These are phyloP conservation scores for Elachura formosa DNA, from an alignment of 2,113 vertebrate genomes.

Conservation along the genomic window DNA sequence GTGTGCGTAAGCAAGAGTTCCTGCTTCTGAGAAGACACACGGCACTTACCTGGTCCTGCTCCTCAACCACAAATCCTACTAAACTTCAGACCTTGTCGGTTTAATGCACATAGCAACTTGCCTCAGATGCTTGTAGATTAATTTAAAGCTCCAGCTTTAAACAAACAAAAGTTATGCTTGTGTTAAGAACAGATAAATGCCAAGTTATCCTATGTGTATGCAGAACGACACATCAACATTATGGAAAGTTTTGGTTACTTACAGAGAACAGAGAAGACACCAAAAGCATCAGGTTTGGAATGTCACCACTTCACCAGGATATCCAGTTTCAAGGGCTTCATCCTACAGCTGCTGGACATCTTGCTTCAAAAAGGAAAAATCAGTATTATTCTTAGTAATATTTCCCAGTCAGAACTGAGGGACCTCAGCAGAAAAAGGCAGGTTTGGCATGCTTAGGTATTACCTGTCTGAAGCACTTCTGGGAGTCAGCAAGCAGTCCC, in stretches of 20 bases:
- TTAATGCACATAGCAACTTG: neutral
- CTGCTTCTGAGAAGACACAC: neutral
- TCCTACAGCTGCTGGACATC: neutral
- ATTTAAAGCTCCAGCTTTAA: neutral
- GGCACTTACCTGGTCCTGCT: neutral
- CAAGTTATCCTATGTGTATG: no score
- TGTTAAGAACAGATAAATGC: neutral
- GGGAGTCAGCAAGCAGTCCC: neutral
- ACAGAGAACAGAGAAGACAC: neutral
- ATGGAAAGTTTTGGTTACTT: neutral
- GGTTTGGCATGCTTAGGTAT: neutral
- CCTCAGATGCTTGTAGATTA: neutral
- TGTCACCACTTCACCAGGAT: neutral
- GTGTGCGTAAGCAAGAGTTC: neutral
- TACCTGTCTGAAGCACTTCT: constrained; percentile 1
- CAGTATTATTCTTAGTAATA: neutral
- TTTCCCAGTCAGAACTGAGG: neutral
- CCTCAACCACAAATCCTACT: neutral
- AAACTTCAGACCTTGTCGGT: neutral
- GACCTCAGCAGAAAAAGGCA: neutral
- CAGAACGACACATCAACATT: neutral
- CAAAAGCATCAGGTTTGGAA: neutral
- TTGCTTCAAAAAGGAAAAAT: neutral
- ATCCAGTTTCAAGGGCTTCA: neutral
- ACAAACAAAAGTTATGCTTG: neutral